Conservation (phyloP, 2,797 vertebrate genomes). For the Paratrypauchen microcephalus region DNA sequence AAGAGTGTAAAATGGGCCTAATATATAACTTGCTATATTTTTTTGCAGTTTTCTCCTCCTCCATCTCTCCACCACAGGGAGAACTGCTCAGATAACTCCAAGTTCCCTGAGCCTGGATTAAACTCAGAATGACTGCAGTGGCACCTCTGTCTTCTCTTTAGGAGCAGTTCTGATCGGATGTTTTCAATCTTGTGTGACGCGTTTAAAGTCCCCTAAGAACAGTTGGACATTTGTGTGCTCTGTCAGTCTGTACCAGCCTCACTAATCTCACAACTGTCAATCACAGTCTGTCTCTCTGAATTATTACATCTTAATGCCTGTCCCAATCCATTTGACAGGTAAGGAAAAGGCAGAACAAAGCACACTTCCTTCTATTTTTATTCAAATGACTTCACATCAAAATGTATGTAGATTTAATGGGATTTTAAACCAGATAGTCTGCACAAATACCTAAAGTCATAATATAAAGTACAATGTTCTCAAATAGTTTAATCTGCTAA, state of each 20-base stretch:
- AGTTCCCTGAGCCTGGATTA: slow-evolving; percentile 73
- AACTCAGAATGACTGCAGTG: slow-evolving; percentile 68
- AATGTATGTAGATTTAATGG: too few species aligned
- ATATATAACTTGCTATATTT: slow-evolving; percentile 37
- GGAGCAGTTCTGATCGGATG: slow-evolving; percentile 24
- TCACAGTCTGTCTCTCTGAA: neutral
- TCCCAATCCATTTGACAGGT: too few species aligned
- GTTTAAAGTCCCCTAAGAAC: slow-evolving; percentile 53
- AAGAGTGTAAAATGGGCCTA: too few species aligned
- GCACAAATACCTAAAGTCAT: too few species aligned
- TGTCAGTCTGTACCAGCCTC: slow-evolving; percentile 20
- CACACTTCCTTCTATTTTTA: too few species aligned
- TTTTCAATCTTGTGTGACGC: slow-evolving; percentile 37
- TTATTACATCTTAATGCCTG: neutral
- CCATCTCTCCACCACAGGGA: slow-evolving; percentile 35
- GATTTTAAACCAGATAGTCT: too few species aligned
- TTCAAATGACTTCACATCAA: too few species aligned
- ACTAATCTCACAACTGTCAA: slow-evolving; percentile 32
- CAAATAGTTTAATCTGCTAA: too few species aligned
- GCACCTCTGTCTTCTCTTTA: slow-evolving; percentile 5
- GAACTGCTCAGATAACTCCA: slow-evolving; percentile 44
- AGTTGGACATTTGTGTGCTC: slow-evolving; percentile 34
- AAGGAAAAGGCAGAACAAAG: too few species aligned
- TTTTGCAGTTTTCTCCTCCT: slow-evolving; percentile 28
- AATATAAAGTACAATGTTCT: too few species aligned